Evolutionary conservation across 2,113 vertebrate genomes (phyloP).

Genomic region (Tapirus terrestris): DNA sequence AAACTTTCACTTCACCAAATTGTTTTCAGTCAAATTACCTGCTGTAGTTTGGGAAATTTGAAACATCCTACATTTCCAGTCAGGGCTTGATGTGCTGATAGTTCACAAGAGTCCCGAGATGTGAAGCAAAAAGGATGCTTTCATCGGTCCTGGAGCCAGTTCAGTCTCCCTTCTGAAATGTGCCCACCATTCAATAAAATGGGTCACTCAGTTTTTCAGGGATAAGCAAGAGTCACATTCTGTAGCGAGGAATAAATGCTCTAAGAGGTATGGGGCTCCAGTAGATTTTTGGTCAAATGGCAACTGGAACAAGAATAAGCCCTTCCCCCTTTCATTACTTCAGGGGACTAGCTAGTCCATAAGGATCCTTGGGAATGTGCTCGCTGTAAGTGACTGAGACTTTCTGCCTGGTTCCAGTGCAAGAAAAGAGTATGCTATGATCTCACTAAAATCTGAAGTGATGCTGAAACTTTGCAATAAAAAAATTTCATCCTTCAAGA

Average conservation of each 20-base stretch:
- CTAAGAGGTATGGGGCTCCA: background rate
- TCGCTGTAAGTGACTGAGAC: background rate
- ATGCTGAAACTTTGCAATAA: background rate
- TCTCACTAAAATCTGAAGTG: background rate
- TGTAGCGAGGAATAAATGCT: background rate
- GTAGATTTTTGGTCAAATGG: background rate
- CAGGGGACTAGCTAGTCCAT: background rate
- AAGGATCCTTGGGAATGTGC: background rate
- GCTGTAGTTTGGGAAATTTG: background rate
- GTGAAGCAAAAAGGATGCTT: background rate
- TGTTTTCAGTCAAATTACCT: constrained; percentile 14
- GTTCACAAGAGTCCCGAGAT: background rate
- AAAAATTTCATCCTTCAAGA: constrained; percentile 19
- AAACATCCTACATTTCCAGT: background rate
- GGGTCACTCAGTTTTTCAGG: background rate
- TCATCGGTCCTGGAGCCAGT: background rate
- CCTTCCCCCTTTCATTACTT: background rate
- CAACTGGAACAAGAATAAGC: background rate
- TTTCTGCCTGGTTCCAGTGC: background rate
- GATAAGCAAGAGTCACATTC: background rate
- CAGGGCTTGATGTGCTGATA: background rate
- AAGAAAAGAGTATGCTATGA: background rate
- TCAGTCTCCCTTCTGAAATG: background rate
- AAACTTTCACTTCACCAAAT: background rate
- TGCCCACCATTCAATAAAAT: background rate